phyloP scores from a whole-genome alignment of 2,113 vertebrate genomes.

The Chaetops frenatus region DNA sequence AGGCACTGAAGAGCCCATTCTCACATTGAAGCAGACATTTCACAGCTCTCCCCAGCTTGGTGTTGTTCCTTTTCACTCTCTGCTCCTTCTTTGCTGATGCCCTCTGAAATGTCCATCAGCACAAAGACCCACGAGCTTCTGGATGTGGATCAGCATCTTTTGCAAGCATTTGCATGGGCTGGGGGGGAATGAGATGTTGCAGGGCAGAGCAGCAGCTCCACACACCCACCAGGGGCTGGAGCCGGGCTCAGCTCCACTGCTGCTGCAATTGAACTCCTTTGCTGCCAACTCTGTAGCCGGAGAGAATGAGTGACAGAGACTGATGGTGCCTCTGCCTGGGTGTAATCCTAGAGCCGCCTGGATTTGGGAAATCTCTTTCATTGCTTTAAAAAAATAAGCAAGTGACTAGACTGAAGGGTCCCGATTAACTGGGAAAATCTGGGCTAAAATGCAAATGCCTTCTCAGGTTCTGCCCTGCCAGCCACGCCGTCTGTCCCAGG shows the following conservation, averaged over 20 bases:
- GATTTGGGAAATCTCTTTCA: conserved; percentile 62
- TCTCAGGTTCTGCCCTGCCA: not conserved
- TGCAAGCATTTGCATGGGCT: not conserved
- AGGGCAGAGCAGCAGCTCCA: not conserved
- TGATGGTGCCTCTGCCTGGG: conserved; percentile 44
- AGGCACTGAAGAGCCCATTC: not conserved
- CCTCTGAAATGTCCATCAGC: not conserved
- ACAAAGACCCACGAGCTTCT: not conserved
- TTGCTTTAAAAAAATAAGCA: conserved; percentile 52
- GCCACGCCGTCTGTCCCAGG: fast-evolving
- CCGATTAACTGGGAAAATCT: not conserved
- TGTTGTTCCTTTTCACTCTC: not conserved
- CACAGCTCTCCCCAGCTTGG: not conserved
- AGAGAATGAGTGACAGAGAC: conserved; percentile 54
- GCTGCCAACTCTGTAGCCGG: not conserved
- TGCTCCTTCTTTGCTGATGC: not conserved
- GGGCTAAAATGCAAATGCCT: not conserved
- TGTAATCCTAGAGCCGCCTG: conserved; percentile 45
- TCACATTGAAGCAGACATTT: not conserved
- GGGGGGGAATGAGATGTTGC: fast-evolving
- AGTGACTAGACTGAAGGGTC: conserved; percentile 23
- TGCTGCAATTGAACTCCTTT: not conserved
- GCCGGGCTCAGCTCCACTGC: not conserved
- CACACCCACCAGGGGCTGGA: not conserved
- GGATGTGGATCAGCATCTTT: not conserved